Evolutionary conservation across 2,888 invertebrate genomes (phyloP).

Genomic region (Lasioglossum leucozonium): DNA sequence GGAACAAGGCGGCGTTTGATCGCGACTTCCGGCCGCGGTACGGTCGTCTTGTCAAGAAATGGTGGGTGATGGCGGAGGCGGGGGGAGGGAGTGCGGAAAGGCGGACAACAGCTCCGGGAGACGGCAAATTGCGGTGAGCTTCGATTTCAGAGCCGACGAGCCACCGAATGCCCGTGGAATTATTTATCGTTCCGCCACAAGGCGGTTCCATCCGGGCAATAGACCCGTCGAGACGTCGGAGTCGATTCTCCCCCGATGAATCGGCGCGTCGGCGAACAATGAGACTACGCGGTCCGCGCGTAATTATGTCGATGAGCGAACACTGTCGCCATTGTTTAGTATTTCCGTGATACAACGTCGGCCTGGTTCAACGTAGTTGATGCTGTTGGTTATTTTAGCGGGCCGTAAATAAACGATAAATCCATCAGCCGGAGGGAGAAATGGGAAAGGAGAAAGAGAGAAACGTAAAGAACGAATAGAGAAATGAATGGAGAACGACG

Average conservation of each 20-base stretch:
- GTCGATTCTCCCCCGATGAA: constrained; percentile 30
- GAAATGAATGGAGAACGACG: background rate
- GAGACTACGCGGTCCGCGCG: constrained; percentile 21
- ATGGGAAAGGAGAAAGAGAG: background rate
- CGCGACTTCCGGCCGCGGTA: background rate
- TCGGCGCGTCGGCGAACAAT: constrained; percentile 45
- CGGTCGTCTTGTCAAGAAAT: constrained; percentile 4
- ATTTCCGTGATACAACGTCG: constrained; percentile 13
- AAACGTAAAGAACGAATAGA: background rate
- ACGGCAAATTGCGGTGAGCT: background rate
- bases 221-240: constrained; percentile 39
- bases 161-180: constrained; percentile 43
- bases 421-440: background rate
- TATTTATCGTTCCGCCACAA: constrained; percentile 43
- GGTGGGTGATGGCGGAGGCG: too few species aligned
- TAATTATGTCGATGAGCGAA: constrained; percentile 35
- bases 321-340: constrained; percentile 36
- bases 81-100: background rate
- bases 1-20: background rate
- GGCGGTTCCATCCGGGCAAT: constrained; percentile 28
- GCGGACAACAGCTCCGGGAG: background rate
- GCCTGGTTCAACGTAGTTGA: constrained; percentile 1
- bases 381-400: background rate
- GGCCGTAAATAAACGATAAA: constrained; percentile 8
- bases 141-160: constrained; percentile 20